Percentiles rank a stretch among this genome's conserved stretches.
phyloP scores from a whole-genome alignment of 2,888 invertebrate species.

The Chydorus sphaericus region DNA sequence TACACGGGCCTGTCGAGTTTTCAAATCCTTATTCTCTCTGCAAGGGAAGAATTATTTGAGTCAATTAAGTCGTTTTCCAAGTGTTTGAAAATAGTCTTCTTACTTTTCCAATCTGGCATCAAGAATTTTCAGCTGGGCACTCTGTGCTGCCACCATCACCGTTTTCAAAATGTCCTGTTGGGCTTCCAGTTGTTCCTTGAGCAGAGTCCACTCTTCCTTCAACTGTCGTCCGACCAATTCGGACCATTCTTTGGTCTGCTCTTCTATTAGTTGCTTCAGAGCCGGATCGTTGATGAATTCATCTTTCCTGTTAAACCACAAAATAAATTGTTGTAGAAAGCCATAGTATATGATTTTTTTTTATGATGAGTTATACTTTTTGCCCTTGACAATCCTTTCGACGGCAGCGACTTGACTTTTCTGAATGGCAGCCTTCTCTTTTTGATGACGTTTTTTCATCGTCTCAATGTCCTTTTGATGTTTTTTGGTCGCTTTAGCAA shows the following conservation, averaged over 20 bases:
- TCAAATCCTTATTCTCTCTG: slow-evolving; percentile 87
- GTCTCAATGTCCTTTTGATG: slow-evolving; percentile 91
- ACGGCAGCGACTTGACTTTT: slow-evolving; percentile 80
- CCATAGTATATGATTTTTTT: too few species aligned
- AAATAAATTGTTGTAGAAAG: too few species aligned
- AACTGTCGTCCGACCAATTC: slow-evolving; percentile 66
- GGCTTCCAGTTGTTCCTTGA: slow-evolving; percentile 47
- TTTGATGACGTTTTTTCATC: slow-evolving; percentile 79
- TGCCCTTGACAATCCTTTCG: slow-evolving; percentile 85
- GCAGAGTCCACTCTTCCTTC: slow-evolving; percentile 52
- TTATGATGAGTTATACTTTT: slow-evolving; percentile 43
- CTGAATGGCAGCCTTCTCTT: slow-evolving; percentile 79
- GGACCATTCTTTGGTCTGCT: slow-evolving; percentile 90
- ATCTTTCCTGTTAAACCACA: slow-evolving; percentile 54
- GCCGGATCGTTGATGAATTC: slow-evolving; percentile 62
- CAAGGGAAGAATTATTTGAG: neutral
- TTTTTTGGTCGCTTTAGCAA: slow-evolving; percentile 80
- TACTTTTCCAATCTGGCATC: slow-evolving; percentile 75
- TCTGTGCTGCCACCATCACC: slow-evolving; percentile 70
- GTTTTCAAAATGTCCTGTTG: slow-evolving; percentile 44
- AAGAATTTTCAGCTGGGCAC: slow-evolving; percentile 71
- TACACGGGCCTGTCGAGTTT: slow-evolving; percentile 81
- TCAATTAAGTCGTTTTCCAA: neutral
- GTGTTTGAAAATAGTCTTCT: slow-evolving; percentile 9
- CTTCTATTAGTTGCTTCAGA: slow-evolving; percentile 68